Conservation (phyloP, 1,140 invertebrate species). For the Listronotus bonariensis region DNA sequence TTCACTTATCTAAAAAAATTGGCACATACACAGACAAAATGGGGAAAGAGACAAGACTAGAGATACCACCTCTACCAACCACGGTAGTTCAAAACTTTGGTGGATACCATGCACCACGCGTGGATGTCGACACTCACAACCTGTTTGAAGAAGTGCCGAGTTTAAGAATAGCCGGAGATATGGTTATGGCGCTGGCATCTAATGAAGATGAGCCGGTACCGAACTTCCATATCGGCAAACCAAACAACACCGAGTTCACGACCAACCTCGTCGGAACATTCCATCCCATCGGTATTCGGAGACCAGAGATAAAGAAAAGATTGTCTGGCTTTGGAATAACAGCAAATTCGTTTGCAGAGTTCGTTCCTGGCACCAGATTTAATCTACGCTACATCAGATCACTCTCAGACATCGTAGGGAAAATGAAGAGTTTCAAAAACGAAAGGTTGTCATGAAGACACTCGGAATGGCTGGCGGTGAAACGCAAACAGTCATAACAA, state of each 20-base stretch:
- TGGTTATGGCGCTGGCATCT: constrained; percentile 38
- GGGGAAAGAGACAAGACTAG: constrained; percentile 40
- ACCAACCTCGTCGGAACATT: constrained; percentile 34
- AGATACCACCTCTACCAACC: constrained; percentile 36
- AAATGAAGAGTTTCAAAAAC: constrained; percentile 36
- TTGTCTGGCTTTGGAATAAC: constrained; percentile 36
- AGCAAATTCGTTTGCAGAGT: constrained; percentile 25
- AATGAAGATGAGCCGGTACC: constrained; percentile 34
- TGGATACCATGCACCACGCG: constrained; percentile 40
- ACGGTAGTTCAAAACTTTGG: constrained; percentile 38
- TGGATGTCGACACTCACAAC: constrained; percentile 42
- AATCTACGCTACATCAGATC: constrained; percentile 39
- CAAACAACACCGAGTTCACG: constrained; percentile 19
- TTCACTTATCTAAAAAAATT: constrained; percentile 35
- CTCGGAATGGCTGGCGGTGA: constrained; percentile 29
- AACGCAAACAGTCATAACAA: constrained; percentile 34
- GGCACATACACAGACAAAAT: constrained; percentile 39
- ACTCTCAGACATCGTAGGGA: constrained; percentile 17
- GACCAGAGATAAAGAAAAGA: constrained; percentile 39
- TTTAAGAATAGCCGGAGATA: constrained; percentile 44
- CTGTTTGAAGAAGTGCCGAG: constrained; percentile 48
- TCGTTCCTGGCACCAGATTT: constrained; percentile 34
- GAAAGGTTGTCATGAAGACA: constrained; percentile 40
- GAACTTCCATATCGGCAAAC: constrained; percentile 38
- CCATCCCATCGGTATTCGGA: constrained; percentile 30